Base-by-base conservation (phyloP, 2,888 invertebrate genomes). In the Amphipyra berbera region DNA sequence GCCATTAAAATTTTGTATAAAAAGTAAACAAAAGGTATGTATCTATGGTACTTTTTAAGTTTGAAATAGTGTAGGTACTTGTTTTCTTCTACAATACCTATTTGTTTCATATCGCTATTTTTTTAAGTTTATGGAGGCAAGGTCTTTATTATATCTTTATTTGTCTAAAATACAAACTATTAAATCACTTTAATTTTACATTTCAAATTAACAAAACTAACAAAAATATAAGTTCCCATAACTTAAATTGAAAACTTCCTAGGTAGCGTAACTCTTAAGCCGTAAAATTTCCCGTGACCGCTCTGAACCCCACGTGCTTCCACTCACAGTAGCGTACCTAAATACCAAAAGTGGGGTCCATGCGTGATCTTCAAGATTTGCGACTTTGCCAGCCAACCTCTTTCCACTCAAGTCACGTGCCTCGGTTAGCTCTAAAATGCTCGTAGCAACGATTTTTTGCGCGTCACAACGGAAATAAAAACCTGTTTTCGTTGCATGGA, bases 361-460 rank as follows among this genome's bases (percentile, higher is more conserved):
- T 70, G 75, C 73, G 74, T 66, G 76, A 76, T 74, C 68, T 63
- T 68, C 50, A 40, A 71, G 48, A 64, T 77, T 76, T 63, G 63
- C 71, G 56, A 10, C 37, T 37, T 37, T 37, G 37, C 37, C 9
- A 67, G 71, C 46, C 58, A 70, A 65, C 68, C 70, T 77, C 67
- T 77, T 76, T 71, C 50, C 53, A 79, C 58, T 15, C 60, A 13
- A 75, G 83, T 84, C 85, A 86, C 83, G 85, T 83, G n/a, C 7
- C 15, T 58, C 56, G 52, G 55, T 73, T 78, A 78, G 78, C 76
- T 80, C 7, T 47, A 45, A 62, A 48, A 45, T 9, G 41, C 58
- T 49, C 13, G 54, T 68, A 69, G 76, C 68, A 67, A 60, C 46
- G 0, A 47, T 74, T 67, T 76, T 78, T 67, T 66, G 53, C 59